Evolutionary conservation across 1,140 invertebrate genomes (phyloP).

Genomic region (Aporrectodea caliginosa): DNA sequence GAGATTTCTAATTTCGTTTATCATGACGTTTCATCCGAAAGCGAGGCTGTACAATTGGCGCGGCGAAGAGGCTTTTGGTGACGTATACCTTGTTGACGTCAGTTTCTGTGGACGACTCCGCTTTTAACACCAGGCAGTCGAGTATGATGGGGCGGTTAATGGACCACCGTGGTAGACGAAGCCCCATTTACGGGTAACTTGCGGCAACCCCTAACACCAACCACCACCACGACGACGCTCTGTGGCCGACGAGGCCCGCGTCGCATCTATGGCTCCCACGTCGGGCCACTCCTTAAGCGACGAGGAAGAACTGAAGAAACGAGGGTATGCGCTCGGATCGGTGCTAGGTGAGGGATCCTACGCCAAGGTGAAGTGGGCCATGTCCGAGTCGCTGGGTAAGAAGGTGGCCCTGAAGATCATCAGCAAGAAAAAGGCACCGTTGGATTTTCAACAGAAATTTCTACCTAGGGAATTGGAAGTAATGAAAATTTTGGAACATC

Average conservation of each 20-base stretch:
- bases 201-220: too few relatives aligned
- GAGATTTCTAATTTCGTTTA: too few relatives aligned
- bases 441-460: conserved; percentile 80
- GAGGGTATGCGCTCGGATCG: conserved; percentile 23
- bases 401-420: conserved; percentile 83
- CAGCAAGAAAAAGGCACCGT: conserved; percentile 67
- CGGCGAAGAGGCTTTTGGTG: too few relatives aligned
- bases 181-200: too few relatives aligned
- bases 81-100: too few relatives aligned
- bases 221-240: too few relatives aligned
- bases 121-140: too few relatives aligned
- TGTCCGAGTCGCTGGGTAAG: conserved; percentile 40
- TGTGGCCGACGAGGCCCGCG: background rate
- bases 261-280: conserved; percentile 21
- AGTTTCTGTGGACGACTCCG: too few relatives aligned
- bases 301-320: conserved; percentile 30
- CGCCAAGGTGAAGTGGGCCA: conserved; percentile 53
- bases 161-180: too few relatives aligned
- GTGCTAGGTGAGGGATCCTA: conserved; percentile 51
- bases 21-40: too few relatives aligned
- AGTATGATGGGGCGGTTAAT: too few relatives aligned
- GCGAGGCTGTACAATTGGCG: too few relatives aligned
- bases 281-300: conserved; percentile 5
- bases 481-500: conserved; percentile 78
- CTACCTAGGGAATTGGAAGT: conserved; percentile 86